Evolutionary conservation across 2,888 invertebrate species (phyloP).

Genomic region (Noctuana brunneofusca): DNA sequence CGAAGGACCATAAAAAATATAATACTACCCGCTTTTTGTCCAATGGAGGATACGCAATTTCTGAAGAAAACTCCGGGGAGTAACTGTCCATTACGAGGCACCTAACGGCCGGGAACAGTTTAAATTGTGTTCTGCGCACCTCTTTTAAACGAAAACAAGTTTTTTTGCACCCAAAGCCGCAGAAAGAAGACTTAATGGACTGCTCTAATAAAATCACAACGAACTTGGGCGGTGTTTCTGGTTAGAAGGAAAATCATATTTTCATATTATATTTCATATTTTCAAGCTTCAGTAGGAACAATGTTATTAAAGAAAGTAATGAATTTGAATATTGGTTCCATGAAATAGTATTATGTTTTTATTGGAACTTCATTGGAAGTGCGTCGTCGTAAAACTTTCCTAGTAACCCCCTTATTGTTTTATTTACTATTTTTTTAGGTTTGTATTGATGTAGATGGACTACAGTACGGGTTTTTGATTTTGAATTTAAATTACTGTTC

Average conservation of each 20-base stretch:
- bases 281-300: not conserved
- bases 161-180: slow-evolving; percentile 36
- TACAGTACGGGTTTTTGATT: no score
- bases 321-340: slow-evolving; percentile 23
- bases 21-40: slow-evolving; percentile 52
- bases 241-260: slow-evolving; percentile 8
- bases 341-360: no score
- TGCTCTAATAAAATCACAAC: slow-evolving; percentile 45
- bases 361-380: no score
- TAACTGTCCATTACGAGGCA: slow-evolving; percentile 48
- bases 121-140: slow-evolving; percentile 48
- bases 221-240: slow-evolving; percentile 13
- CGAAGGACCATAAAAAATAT: slow-evolving; percentile 56
- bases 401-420: no score
- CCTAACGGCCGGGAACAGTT: slow-evolving; percentile 50
- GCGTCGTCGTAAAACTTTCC: no score
- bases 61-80: slow-evolving; percentile 45
- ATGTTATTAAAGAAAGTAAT: not conserved
- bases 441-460: no score
- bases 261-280: slow-evolving; percentile 1
- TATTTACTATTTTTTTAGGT: no score
- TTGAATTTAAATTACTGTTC: no score
- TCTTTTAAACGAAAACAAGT: slow-evolving; percentile 47
- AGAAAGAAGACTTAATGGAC: slow-evolving; percentile 47
- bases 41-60: slow-evolving; percentile 49